These are phyloP conservation scores for Idaea dimidiata DNA, from an alignment of 2,888 invertebrate genomes.

Conservation along the genomic window DNA sequence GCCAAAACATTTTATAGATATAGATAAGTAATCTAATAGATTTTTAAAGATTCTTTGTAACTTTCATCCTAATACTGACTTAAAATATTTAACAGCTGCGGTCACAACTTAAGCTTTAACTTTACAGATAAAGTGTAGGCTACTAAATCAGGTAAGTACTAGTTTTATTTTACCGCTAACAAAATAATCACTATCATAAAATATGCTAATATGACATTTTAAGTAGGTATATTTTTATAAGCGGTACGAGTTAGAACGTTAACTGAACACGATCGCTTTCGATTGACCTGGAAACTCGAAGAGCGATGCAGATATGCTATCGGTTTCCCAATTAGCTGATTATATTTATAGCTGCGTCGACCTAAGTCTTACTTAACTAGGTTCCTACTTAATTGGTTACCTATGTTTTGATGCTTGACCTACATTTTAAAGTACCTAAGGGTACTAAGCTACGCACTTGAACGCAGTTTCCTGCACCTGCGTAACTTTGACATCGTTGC, in stretches of 20 bases:
- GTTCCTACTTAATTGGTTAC: conserved; percentile 13
- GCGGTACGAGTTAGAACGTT: not conserved
- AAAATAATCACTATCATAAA: not conserved
- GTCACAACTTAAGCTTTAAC: not conserved
- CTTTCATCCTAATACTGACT: not conserved
- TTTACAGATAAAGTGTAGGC: not conserved
- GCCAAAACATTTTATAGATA: too few relatives aligned
- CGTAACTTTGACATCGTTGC: too few relatives aligned
- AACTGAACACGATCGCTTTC: conserved; percentile 2
- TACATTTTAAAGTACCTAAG: conserved; percentile 12
- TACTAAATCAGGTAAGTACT: not conserved
- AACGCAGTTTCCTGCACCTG: too few relatives aligned
- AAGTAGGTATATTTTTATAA: not conserved
- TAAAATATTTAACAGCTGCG: not conserved
- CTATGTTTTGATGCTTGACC: conserved; percentile 16
- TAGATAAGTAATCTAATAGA: too few relatives aligned
- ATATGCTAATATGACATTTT: not conserved
- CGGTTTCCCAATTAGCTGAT: conserved; percentile 16
- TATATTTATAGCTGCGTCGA: conserved; percentile 16
- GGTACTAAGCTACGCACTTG: conserved; percentile 10
- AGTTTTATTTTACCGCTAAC: not conserved
- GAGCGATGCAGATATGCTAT: conserved; percentile 11
- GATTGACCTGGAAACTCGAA: conserved; percentile 14
- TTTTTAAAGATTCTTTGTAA: not conserved
- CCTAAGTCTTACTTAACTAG: conserved; percentile 12